These are phyloP conservation scores for Nineta flava DNA, from an alignment of 2,888 invertebrate genomes.

Conservation along the genomic window DNA sequence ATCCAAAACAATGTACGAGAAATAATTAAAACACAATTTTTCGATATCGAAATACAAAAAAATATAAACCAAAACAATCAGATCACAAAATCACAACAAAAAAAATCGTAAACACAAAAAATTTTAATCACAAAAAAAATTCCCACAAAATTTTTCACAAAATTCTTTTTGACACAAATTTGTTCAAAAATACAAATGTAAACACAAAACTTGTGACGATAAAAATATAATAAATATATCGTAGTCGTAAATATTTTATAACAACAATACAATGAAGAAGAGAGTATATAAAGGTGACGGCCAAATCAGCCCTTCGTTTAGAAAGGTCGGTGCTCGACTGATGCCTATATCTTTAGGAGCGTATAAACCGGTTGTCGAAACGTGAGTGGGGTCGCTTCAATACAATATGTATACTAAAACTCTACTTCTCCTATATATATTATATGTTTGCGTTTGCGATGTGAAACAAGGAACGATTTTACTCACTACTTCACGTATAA, in stretches of 20 bases:
- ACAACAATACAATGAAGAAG: too few species aligned
- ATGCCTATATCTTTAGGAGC: neutral
- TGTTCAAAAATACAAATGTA: too few species aligned
- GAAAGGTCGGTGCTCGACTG: neutral
- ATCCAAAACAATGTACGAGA: neutral
- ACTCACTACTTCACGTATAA: too few species aligned
- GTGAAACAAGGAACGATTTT: neutral
- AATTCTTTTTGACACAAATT: too few species aligned
- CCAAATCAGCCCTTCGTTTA: neutral
- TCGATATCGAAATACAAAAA: neutral
- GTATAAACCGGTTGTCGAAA: neutral
- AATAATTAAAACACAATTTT: neutral
- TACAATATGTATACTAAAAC: too few species aligned
- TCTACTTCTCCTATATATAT: neutral
- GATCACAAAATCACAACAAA: neutral
- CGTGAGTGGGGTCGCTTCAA: neutral
- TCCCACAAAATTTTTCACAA: neutral
- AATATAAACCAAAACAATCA: neutral
- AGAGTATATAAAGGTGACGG: too few species aligned
- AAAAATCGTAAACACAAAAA: neutral
- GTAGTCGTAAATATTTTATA: too few species aligned
- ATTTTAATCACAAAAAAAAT: neutral
- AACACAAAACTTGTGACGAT: too few species aligned
- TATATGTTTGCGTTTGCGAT: neutral
- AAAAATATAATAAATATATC: too few species aligned